These are phyloP conservation scores for Picathartes gymnocephalus DNA, from an alignment of 2,113 vertebrate species.

Conservation along the genomic window DNA sequence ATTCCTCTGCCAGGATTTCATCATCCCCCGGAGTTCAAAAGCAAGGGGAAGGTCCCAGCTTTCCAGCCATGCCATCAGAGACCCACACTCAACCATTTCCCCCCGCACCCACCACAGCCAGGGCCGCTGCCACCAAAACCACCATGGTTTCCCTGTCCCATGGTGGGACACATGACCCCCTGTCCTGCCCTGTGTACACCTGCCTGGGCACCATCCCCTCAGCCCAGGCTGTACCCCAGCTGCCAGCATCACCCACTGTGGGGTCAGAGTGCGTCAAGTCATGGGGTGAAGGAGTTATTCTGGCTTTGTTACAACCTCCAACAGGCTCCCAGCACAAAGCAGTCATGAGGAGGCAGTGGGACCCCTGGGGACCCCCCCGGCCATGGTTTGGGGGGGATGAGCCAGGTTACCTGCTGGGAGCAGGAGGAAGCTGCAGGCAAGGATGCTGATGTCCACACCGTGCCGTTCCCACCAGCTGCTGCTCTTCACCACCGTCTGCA, in stretches of 20 bases:
- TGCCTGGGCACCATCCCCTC: background rate
- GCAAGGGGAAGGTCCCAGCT: background rate
- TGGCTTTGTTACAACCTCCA: background rate
- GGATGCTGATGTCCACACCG: constrained; percentile 83
- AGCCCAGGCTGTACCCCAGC: background rate
- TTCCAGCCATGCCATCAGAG: background rate
- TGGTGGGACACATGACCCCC: accelerated
- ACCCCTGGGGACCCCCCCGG: accelerated
- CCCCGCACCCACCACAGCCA: background rate
- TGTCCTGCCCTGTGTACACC: background rate
- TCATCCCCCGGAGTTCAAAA: background rate
- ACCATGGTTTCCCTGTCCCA: background rate
- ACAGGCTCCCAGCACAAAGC: background rate
- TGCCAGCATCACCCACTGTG: accelerated
- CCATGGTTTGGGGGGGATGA: accelerated
- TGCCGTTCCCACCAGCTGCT: constrained; percentile 94
- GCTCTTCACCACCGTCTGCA: constrained; percentile 77
- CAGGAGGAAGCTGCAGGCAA: constrained; percentile 75
- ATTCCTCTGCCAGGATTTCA: background rate
- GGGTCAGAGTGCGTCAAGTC: background rate
- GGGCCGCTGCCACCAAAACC: background rate
- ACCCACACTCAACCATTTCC: accelerated
- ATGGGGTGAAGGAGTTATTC: background rate
- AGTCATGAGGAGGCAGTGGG: accelerated
- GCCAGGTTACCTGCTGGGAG: constrained; percentile 76